These are phyloP conservation scores for Ptycholaimellus sp. DNA, from an alignment of 2,888 invertebrate species.

Conservation along the genomic window DNA sequence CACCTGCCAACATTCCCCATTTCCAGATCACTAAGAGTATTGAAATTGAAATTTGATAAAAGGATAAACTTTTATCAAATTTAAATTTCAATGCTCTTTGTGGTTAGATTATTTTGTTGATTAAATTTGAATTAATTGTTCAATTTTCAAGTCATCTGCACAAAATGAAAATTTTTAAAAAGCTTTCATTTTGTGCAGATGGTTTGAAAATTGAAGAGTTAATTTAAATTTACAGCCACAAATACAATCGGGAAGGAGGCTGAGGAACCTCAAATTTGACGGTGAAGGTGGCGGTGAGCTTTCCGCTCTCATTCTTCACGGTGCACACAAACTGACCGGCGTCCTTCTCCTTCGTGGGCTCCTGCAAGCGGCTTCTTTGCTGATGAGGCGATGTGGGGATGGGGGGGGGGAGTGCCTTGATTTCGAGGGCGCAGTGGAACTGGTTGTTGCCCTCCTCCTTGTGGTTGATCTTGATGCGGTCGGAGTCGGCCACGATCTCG, in stretches of 20 bases:
- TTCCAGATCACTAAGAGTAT: too few species aligned
- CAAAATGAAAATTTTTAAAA: too few species aligned
- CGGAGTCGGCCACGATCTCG: slow-evolving; percentile 33
- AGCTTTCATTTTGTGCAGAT: too few species aligned
- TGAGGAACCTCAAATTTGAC: slow-evolving; percentile 23
- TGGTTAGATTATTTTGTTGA: neutral
- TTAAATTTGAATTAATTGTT: neutral
- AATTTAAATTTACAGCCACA: too few species aligned
- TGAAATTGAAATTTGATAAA: too few species aligned
- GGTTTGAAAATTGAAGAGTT: too few species aligned
- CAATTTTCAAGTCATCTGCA: too few species aligned
- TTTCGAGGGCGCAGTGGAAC: slow-evolving; percentile 23
- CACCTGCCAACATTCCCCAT: slow-evolving; percentile 11
- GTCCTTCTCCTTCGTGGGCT: slow-evolving; percentile 55
- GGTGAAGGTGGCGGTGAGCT: slow-evolving; percentile 26
- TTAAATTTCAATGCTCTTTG: neutral
- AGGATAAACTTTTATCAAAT: neutral
- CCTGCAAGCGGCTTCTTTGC: slow-evolving; percentile 33
- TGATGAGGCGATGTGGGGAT: neutral
- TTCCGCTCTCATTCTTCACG: slow-evolving; percentile 26
- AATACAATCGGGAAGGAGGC: neutral
- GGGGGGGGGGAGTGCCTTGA: slow-evolving; percentile 11
- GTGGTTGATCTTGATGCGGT: slow-evolving; percentile 22
- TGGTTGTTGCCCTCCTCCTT: slow-evolving; percentile 16
- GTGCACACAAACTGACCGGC: slow-evolving; percentile 26